phyloP scores from a whole-genome alignment of 2,113 vertebrate genomes.

The Eonycteris spelaea region DNA sequence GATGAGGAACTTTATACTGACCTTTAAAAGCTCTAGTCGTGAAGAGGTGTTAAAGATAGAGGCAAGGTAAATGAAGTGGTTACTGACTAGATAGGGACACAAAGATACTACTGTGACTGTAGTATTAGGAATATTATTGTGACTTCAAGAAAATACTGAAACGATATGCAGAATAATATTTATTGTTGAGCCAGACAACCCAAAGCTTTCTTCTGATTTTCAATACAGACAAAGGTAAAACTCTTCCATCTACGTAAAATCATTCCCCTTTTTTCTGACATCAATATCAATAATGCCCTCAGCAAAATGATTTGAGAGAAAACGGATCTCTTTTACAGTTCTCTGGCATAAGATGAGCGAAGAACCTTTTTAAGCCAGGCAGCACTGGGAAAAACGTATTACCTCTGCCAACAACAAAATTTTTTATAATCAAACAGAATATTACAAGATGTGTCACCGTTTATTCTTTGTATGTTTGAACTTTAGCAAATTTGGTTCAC shows the following conservation, averaged over 20 bases:
- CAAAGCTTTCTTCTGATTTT: neutral
- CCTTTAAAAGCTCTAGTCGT: neutral
- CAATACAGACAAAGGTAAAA: neutral
- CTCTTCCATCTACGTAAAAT: neutral
- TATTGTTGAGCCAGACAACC: neutral
- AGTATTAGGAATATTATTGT: neutral
- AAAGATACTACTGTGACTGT: neutral
- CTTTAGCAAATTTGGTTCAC: neutral
- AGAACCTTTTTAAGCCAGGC: neutral
- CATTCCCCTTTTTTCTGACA: neutral
- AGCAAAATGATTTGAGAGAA: constrained; percentile 10
- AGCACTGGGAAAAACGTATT: neutral
- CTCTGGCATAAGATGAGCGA: neutral
- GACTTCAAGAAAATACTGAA: neutral
- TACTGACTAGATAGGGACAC: neutral
- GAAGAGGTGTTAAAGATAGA: neutral
- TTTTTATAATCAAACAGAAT: neutral
- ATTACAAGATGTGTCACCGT: neutral
- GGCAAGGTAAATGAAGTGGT: neutral
- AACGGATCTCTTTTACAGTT: constrained; percentile 8
- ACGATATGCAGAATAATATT: neutral
- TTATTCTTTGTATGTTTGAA: neutral
- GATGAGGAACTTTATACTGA: neutral
- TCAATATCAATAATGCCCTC: neutral
- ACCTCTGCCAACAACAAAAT: neutral